Evolutionary conservation across 2,888 invertebrate genomes (phyloP).

Genomic region (Podabrus alpinus): DNA sequence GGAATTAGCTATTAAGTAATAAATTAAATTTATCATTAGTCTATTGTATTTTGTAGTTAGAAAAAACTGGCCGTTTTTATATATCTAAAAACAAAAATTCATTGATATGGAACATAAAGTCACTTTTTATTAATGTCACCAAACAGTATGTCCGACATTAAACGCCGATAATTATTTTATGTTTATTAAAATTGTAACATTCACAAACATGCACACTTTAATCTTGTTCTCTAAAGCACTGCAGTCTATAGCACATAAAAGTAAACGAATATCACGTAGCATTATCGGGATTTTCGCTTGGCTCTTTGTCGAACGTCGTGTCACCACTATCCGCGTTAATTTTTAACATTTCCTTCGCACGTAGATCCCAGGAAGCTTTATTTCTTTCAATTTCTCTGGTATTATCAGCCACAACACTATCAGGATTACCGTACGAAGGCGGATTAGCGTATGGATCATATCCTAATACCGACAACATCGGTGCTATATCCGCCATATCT

Average conservation of each 20-base stretch:
- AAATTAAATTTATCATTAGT: not conserved
- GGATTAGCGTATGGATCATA: constrained; percentile 98
- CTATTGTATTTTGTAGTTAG: not conserved
- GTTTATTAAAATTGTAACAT: not conserved
- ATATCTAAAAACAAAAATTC: not conserved
- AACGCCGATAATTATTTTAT: not conserved
- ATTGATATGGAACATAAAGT: not conserved
- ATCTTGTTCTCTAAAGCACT: constrained; percentile 39
- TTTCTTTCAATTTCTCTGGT: constrained; percentile 51
- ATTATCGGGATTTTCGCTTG: constrained; percentile 49
- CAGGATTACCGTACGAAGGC: constrained; percentile 89
- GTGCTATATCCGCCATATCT: constrained; percentile 92
- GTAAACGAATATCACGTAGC: constrained; percentile 47
- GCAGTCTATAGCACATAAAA: constrained; percentile 39
- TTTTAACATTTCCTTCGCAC: constrained; percentile 55
- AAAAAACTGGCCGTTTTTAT: constrained; percentile 1
- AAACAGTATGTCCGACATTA: not conserved
- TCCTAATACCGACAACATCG: constrained; percentile 89
- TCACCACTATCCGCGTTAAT: constrained; percentile 36
- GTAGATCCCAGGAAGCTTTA: constrained; percentile 52
- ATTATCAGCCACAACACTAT: constrained; percentile 73
- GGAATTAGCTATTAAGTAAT: not conserved
- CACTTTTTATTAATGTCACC: not conserved
- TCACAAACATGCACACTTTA: constrained; percentile 11
- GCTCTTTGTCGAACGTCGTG: constrained; percentile 48